Conservation (phyloP, 1,140 invertebrate species). For the Drosophila biarmipes region DNA sequence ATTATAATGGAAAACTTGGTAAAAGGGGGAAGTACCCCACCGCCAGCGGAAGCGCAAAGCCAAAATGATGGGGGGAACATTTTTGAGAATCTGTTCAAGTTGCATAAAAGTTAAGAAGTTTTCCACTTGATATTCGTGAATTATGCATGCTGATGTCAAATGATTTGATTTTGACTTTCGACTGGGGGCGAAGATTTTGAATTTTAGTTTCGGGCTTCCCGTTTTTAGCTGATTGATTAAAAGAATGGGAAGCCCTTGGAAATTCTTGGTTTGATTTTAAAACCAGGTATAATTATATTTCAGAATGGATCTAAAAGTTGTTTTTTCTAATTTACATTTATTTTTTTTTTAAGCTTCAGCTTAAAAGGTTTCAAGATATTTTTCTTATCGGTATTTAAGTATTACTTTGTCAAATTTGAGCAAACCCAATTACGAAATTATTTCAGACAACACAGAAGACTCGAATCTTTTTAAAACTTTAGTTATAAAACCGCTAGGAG, state of each 20-base stretch:
- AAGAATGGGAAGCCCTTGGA: not conserved
- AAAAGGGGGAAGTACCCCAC: not conserved
- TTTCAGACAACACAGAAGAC: not conserved
- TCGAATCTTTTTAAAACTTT: not conserved
- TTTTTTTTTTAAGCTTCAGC: too few relatives aligned
- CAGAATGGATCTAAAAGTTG: too few relatives aligned
- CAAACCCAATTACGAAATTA: not conserved
- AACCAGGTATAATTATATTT: too few relatives aligned
- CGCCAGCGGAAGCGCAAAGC: not conserved
- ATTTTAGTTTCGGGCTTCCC: slow-evolving; percentile 12
- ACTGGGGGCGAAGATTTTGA: slow-evolving; percentile 13
- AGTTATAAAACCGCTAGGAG: not conserved
- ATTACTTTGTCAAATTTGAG: not conserved
- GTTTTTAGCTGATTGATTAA: slow-evolving; percentile 14
- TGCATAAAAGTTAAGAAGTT: slow-evolving; percentile 44
- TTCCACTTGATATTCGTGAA: slow-evolving; percentile 43
- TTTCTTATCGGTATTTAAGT: not conserved
- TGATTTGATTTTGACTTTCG: slow-evolving; percentile 34
- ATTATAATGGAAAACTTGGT: slow-evolving; percentile 41
- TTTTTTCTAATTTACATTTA: too few relatives aligned
- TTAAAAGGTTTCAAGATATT: not conserved
- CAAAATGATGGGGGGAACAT: not conserved
- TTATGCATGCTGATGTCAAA: slow-evolving; percentile 43
- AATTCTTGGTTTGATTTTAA: too few relatives aligned
- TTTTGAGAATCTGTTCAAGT: slow-evolving; percentile 33